Evolutionary conservation across 2,888 invertebrate species (phyloP).

Genomic region (Papilio elwesi): DNA sequence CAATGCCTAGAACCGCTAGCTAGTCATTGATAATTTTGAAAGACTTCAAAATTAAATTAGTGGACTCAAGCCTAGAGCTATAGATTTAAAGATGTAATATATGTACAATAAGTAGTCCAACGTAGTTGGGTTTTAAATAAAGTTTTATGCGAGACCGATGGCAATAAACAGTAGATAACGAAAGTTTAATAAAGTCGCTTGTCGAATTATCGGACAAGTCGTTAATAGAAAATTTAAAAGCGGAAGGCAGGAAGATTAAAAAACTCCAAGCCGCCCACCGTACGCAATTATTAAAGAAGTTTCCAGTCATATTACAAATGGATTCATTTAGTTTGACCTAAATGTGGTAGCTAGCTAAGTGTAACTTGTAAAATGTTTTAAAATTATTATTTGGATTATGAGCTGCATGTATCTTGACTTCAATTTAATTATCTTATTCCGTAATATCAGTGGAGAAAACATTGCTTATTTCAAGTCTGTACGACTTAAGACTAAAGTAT

Average conservation of each 20-base stretch:
- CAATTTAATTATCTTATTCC: no score
- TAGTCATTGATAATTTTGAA: no score
- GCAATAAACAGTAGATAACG: neutral
- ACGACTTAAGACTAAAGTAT: no score
- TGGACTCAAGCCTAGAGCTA: no score
- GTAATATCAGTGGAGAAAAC: no score
- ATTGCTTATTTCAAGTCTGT: no score
- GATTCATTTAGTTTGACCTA: constrained; percentile 15
- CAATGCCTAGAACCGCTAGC: no score
- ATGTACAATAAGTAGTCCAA: no score
- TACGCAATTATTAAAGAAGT: constrained; percentile 11
- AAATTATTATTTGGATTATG: neutral
- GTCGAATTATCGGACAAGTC: constrained; percentile 7
- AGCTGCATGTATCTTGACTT: neutral
- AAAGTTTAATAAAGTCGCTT: constrained; percentile 16
- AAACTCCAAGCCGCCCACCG: constrained; percentile 1
- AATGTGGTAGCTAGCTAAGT: neutral
- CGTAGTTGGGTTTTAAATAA: neutral
- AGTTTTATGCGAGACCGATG: neutral
- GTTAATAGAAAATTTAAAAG: constrained; percentile 11
- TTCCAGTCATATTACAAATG: constrained; percentile 9
- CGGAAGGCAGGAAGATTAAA: constrained; percentile 3
- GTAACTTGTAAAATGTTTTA: neutral
- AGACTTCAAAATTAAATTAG: no score
- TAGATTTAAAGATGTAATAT: no score